Evolutionary conservation across 2,888 invertebrate genomes (phyloP), one percentile per base, ranked within the genome.

Genomic region (Pemphredon lugubris): DNA sequence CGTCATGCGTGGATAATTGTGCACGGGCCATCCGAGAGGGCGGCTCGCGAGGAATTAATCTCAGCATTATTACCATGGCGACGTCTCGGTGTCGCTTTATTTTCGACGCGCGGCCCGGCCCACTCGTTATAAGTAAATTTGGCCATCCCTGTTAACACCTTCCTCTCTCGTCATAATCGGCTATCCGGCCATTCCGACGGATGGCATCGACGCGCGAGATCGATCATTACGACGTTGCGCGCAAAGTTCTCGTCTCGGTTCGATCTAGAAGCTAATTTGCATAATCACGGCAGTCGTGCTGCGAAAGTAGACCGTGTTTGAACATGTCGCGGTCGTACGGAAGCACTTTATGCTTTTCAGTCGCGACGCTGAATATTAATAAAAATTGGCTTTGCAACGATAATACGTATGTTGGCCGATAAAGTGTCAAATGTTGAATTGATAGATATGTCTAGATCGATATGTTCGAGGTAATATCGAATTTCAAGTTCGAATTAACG

Each of bases 11-110:
- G 61, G 55, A 75, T 76, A 80, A 80, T 77, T 59, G 61, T 53
- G 50, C 58, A 21, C 23, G 39, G 37, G 16, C 40, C 30, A 30
- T 30, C 48, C 26, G 63, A 64, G 69, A 51, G 65, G 70, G 69
- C 79, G 71, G 55, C 67, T 67, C 70, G 79, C 61, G 81, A 72
- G 79, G 76, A 83, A 84, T 84, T 84, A 84, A 84, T 85, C 79
- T 83, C 75, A 40, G 73, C 77, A 80, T 85, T 85, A 83, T 85
- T 84, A 77, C 77, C 68, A 70, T 51, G 53, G 58, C 48, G 73
- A 63, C 67, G 69, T 60, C 61, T 42, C 44, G 37, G 65, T 77
- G 64, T 32, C 53, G 68, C 61, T 74, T 79, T 79, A 79, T 79
- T 79, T 79, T 69, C 59, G 69, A 69, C 68, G 48, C 39, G 71